Evolutionary conservation across 2,797 vertebrate species (phyloP).

Genomic region (Hafferia zeledoni): DNA sequence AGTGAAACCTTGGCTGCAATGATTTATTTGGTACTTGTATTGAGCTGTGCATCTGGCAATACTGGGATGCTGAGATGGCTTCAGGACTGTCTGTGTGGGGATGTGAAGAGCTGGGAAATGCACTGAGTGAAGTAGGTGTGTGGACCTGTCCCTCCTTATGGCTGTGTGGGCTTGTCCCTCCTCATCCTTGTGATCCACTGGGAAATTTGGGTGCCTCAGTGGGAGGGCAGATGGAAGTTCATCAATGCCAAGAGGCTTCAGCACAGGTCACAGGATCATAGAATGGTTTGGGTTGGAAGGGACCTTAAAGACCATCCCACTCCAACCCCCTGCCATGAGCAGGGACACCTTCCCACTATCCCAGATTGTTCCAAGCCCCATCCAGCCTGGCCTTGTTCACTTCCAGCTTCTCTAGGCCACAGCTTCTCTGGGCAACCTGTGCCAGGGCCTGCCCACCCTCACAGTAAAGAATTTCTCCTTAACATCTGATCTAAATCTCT

Average conservation of each 20-base stretch:
- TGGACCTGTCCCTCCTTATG: background rate
- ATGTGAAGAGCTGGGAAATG: background rate
- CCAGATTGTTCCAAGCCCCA: background rate
- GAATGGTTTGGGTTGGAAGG: background rate
- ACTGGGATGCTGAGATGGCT: background rate
- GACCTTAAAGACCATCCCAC: background rate
- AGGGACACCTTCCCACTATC: accelerated
- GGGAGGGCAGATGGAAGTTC: background rate
- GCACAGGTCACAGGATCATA: background rate
- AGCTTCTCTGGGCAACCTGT: background rate
- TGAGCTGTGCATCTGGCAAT: slow-evolving; percentile 7
- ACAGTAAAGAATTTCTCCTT: background rate
- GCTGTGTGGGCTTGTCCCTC: background rate
- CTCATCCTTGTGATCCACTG: background rate
- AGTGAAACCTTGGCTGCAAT: slow-evolving; percentile 17
- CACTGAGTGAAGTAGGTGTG: background rate
- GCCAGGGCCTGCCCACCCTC: background rate
- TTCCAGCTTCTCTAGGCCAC: no score
- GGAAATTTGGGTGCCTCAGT: background rate
- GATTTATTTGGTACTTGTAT: slow-evolving; percentile 22
- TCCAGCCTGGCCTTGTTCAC: background rate
- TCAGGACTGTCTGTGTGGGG: background rate
- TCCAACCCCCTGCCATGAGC: background rate
- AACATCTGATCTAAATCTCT: background rate
- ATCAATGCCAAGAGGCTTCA: background rate